Evolutionary conservation across 1,140 invertebrate species (phyloP).

Genomic region (Acromyrmex charruanus): DNA sequence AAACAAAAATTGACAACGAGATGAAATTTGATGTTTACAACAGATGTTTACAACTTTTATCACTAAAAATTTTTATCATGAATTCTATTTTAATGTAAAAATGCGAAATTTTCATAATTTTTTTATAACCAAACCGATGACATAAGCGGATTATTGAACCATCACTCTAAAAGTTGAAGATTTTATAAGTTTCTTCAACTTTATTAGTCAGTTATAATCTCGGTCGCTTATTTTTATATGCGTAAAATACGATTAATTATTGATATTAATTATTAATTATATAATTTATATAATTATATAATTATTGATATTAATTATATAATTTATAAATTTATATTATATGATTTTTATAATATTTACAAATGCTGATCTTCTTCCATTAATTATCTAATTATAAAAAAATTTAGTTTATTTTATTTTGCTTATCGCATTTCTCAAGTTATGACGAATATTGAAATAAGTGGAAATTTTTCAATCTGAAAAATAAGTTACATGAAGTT

Average conservation of each 20-base stretch:
- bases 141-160: conserved; percentile 57
- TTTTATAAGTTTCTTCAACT: conserved; percentile 38
- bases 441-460: neutral
- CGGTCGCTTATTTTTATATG: neutral
- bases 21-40: conserved; percentile 9
- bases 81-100: conserved; percentile 24
- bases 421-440: neutral
- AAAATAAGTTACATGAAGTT: neutral
- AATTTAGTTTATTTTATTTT: neutral
- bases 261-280: no score
- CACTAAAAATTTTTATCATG: neutral
- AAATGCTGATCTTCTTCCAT: neutral
- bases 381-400: neutral
- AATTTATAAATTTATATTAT: neutral
- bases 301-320: no score
- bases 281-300: no score
- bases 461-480: neutral
- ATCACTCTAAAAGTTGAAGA: conserved; percentile 21
- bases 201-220: conserved; percentile 45
- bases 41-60: neutral
- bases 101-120: conserved; percentile 3
- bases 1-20: neutral
- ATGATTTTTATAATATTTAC: neutral
- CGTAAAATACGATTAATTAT: conserved; percentile 28
- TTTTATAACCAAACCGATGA: conserved; percentile 25